These are phyloP conservation scores for Tenrec ecaudatus DNA, from an alignment of 2,113 vertebrate genomes.

Conservation along the genomic window DNA sequence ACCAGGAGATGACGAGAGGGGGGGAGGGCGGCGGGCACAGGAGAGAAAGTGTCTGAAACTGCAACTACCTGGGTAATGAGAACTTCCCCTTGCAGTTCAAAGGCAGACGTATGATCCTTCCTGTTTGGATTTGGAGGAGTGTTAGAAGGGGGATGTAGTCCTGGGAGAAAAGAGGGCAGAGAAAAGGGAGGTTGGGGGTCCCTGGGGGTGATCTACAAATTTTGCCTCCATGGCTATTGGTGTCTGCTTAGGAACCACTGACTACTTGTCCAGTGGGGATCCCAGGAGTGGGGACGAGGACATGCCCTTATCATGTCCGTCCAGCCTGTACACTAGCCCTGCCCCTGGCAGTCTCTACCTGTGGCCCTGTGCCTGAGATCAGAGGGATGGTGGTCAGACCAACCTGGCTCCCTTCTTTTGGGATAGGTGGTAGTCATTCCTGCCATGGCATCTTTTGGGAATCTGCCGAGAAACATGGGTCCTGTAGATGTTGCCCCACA, in stretches of 20 bases:
- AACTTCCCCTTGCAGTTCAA: background rate
- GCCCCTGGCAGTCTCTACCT: background rate
- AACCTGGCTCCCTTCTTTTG: background rate
- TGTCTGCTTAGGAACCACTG: background rate
- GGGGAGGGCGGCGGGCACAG: too few species aligned
- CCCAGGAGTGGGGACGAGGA: background rate
- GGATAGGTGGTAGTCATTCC: background rate
- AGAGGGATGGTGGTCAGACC: background rate
- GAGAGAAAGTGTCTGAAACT: background rate
- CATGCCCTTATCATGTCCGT: fast-evolving
- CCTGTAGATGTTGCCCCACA: background rate
- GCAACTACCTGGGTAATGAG: background rate
- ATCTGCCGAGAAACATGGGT: background rate
- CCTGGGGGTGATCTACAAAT: background rate
- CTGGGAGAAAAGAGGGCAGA: background rate
- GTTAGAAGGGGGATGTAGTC: background rate
- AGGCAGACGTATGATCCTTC: background rate
- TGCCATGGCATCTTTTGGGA: background rate
- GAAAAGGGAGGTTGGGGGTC: background rate
- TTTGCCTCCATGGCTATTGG: background rate
- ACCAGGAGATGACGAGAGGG: background rate
- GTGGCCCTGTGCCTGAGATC: background rate
- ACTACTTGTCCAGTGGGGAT: background rate
- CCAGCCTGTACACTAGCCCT: background rate
- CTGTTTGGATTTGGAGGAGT: background rate